Evolutionary conservation across 2,797 vertebrate species (phyloP).

Genomic region (Sebastes baramenuke): DNA sequence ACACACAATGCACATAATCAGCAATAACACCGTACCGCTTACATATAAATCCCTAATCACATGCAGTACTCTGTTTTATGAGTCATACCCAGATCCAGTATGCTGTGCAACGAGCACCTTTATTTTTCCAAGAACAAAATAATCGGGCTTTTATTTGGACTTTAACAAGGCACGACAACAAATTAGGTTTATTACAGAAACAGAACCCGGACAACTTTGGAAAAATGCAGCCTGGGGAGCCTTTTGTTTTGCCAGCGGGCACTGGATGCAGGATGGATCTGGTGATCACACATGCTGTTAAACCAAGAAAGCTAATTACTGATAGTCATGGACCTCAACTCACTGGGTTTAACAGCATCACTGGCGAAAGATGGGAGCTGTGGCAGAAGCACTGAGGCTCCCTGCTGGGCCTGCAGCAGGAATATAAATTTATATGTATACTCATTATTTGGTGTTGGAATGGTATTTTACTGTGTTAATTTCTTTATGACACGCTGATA

Average conservation of each 20-base stretch:
- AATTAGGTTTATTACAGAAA: constrained; percentile 72
- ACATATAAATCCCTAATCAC: constrained; percentile 62
- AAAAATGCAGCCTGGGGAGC: constrained; percentile 50
- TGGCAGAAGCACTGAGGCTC: constrained; percentile 26
- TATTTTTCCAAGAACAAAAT: constrained; percentile 69
- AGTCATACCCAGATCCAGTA: constrained; percentile 45
- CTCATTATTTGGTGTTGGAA: constrained; percentile 40
- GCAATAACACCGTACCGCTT: constrained; percentile 36
- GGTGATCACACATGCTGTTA: constrained; percentile 63
- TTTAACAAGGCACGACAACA: constrained; percentile 75
- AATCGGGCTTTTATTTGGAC: constrained; percentile 71
- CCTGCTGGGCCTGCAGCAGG: constrained; percentile 38
- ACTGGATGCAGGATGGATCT: constrained; percentile 47
- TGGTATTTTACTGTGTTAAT: constrained; percentile 28
- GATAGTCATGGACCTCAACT: constrained; percentile 58
- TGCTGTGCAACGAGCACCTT: constrained; percentile 40
- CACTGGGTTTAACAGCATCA: constrained; percentile 40
- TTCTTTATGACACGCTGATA: constrained; percentile 8
- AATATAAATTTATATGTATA: constrained; percentile 15
- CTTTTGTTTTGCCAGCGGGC: constrained; percentile 61
- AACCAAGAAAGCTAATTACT: constrained; percentile 68
- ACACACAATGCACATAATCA: constrained; percentile 49
- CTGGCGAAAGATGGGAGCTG: constrained; percentile 42
- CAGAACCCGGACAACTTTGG: constrained; percentile 54
- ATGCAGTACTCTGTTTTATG: constrained; percentile 57